phyloP scores from a whole-genome alignment of 23 tunicate species.

The Pegea sp. region DNA sequence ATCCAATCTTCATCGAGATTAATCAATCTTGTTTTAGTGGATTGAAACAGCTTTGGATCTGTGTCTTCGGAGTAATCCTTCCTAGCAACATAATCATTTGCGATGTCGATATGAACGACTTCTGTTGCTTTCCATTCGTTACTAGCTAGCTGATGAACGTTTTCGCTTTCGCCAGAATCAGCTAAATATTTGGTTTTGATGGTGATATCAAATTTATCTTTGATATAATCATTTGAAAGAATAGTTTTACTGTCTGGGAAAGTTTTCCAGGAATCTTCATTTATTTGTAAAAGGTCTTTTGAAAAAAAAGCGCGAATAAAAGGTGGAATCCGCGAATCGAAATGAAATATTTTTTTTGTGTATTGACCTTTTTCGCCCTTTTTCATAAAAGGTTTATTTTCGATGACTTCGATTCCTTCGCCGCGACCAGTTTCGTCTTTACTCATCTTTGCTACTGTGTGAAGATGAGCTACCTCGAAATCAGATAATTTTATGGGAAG shows the following conservation, averaged over 20 bases:
- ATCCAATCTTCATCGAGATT: conserved; percentile 49
- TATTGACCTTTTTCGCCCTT: conserved; percentile 49
- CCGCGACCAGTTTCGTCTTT: conserved; percentile 99
- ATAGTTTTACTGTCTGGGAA: conserved; percentile 82
- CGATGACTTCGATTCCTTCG: conserved; percentile 75
- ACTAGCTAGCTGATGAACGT: conserved; percentile 44
- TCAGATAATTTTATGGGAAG: conserved; percentile 91
- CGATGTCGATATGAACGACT: conserved; percentile 66
- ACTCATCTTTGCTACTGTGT: conserved; percentile 84
- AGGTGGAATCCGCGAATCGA: conserved; percentile 63
- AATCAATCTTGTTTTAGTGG: too few relatives aligned
- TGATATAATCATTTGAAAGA: conserved; percentile 59
- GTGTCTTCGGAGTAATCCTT: conserved; percentile 45
- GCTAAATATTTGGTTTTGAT: conserved; percentile 29
- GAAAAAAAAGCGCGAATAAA: conserved; percentile 39
- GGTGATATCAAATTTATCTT: conserved; percentile 30
- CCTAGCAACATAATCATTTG: conserved; percentile 29
- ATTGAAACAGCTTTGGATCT: conserved; percentile 36
- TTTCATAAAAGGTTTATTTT: conserved; percentile 50
- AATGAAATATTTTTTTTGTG: conserved; percentile 58
- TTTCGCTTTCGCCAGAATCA: conserved; percentile 53
- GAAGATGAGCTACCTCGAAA: conserved; percentile 79
- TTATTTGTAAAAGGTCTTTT: conserved; percentile 24
- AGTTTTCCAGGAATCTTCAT: conserved; percentile 86
- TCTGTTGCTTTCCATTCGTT: conserved; percentile 33